Evolutionary conservation across 2,888 invertebrate genomes (phyloP).

Genomic region (Smittia aterrima): DNA sequence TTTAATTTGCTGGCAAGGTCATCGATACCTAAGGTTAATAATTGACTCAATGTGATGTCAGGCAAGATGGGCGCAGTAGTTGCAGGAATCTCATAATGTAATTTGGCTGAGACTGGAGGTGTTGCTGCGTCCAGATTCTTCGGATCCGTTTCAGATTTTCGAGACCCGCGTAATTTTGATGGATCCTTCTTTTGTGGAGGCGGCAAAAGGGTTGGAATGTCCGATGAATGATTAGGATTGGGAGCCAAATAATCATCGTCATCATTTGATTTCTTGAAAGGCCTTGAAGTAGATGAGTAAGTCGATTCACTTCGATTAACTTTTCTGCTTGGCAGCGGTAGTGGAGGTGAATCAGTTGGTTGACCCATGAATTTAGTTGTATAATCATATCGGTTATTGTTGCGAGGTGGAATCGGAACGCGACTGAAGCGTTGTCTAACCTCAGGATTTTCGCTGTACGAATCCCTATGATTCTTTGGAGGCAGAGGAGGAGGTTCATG

Average conservation of each 20-base stretch:
- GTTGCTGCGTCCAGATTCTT: slow-evolving; percentile 37
- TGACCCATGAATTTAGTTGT: slow-evolving; percentile 54
- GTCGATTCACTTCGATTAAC: slow-evolving; percentile 56
- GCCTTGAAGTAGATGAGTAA: slow-evolving; percentile 54
- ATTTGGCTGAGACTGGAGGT: slow-evolving; percentile 46
- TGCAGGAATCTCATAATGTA: slow-evolving; percentile 38
- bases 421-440: slow-evolving; percentile 46
- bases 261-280: slow-evolving; percentile 57
- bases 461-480: slow-evolving; percentile 64
- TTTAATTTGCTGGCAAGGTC: slow-evolving; percentile 73
- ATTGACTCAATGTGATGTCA: slow-evolving; percentile 78
- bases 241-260: slow-evolving; percentile 70
- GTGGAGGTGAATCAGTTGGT: slow-evolving; percentile 56
- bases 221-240: slow-evolving; percentile 52
- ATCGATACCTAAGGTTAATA: slow-evolving; percentile 77
- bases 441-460: slow-evolving; percentile 53
- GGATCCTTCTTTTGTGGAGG: slow-evolving; percentile 55
- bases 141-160: slow-evolving; percentile 43
- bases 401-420: slow-evolving; percentile 61
- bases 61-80: slow-evolving; percentile 48
- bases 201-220: slow-evolving; percentile 55
- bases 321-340: slow-evolving; percentile 61
- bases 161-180: slow-evolving; percentile 43
- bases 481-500: slow-evolving; percentile 71
- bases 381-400: slow-evolving; percentile 58